A percentile compares a stretch with the other conserved stretches of the same genome.
phyloP scores from a whole-genome alignment of 2,888 invertebrate genomes.

The Chaetoderma sp. region DNA sequence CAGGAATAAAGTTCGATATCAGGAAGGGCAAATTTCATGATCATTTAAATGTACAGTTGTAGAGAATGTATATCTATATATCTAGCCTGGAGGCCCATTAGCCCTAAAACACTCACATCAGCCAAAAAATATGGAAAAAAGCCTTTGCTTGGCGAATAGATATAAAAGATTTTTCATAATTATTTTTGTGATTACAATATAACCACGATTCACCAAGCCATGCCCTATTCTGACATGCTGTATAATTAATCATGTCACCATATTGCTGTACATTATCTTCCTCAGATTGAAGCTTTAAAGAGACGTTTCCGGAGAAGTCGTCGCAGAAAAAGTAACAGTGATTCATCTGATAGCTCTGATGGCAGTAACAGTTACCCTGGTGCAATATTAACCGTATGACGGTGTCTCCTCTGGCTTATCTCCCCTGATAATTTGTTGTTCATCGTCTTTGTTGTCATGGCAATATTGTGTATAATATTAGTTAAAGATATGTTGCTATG shows the following conservation, averaged over 20 bases:
- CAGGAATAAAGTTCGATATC: neutral
- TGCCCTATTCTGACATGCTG: too few species aligned
- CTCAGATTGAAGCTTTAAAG: slow-evolving; percentile 49
- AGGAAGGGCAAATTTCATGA: too few species aligned
- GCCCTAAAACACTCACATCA: too few species aligned
- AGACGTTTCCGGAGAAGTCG: slow-evolving; percentile 23
- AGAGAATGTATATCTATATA: too few species aligned
- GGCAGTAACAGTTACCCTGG: slow-evolving; percentile 1
- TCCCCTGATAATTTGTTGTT: slow-evolving; percentile 53
- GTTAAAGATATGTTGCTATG: too few species aligned
- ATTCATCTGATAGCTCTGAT: slow-evolving; percentile 6
- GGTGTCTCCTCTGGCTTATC: slow-evolving; percentile 60
- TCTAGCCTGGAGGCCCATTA: too few species aligned
- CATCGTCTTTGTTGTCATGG: slow-evolving; percentile 34
- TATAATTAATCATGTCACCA: too few species aligned
- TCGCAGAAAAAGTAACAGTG: slow-evolving; percentile 26
- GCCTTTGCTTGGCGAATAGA: neutral
- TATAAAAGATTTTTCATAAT: neutral
- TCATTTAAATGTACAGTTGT: too few species aligned
- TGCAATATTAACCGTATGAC: slow-evolving; percentile 56
- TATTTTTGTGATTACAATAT: neutral
- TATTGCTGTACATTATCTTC: too few species aligned
- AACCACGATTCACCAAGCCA: too few species aligned
- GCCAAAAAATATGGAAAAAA: too few species aligned
- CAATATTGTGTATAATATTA: slow-evolving; percentile 39